phyloP scores from a whole-genome alignment of 2,113 vertebrate species.

The Pelusios castaneus region DNA sequence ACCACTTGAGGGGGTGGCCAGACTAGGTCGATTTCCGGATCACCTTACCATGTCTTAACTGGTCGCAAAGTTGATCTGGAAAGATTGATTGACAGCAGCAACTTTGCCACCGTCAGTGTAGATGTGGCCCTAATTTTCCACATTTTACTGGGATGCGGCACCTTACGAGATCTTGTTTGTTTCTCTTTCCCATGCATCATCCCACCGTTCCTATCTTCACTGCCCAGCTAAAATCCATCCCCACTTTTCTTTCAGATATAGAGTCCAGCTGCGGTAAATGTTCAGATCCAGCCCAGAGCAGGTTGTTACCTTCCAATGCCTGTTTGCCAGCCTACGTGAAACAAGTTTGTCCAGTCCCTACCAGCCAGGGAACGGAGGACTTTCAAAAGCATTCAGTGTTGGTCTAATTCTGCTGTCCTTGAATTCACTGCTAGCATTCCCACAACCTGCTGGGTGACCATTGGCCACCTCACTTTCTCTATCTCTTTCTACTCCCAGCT shows the following conservation, averaged over 20 bases:
- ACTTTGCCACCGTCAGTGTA: no score
- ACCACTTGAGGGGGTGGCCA: no score
- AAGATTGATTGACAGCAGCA: no score
- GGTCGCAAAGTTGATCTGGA: no score
- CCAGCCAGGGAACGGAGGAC: neutral
- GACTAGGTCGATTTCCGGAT: no score
- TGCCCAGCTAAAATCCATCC: neutral
- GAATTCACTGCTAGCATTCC: neutral
- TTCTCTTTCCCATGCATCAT: neutral
- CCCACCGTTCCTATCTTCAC: neutral
- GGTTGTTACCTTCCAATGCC: neutral
- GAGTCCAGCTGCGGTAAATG: neutral
- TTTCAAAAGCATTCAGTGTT: neutral
- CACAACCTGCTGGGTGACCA: neutral
- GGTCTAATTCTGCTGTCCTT: neutral
- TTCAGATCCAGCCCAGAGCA: neutral
- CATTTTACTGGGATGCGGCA: neutral
- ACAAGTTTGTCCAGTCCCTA: neutral
- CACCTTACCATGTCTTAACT: no score
- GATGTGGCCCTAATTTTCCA: neutral
- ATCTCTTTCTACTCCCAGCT: neutral
- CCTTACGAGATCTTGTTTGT: neutral
- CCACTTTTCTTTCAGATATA: neutral
- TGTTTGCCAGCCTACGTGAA: neutral
- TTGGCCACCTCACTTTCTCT: neutral